Base-by-base conservation (phyloP, 2,113 vertebrate genomes). In the Callionymus lyra region DNA sequence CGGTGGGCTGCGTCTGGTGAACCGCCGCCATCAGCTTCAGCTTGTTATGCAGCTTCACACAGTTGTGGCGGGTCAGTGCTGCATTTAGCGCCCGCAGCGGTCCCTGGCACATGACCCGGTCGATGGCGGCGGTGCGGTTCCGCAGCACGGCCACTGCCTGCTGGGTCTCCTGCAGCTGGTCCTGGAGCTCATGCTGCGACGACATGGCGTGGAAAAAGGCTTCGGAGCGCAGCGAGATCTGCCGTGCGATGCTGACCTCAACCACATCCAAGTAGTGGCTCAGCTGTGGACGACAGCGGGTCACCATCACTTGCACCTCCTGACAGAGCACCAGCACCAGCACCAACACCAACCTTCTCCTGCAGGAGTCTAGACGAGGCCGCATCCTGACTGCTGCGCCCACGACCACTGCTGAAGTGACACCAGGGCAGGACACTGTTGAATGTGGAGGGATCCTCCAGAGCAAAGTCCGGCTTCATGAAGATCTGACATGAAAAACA, bases 121-220 rank as follows among this genome's bases (percentile, higher is more conserved):
- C 88, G 57, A 98, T 92, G 75, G 84, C 77, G 48, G 89, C 85
- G 11, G 90, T 97, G 47, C 90, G 92, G 44, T 88, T 83, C 59
- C 93, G 86, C 72, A 97, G 90, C 53, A 87, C 81, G 44, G 91
- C 85, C 56, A 97, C 93, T 47, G 93, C 91, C 40, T 81, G 85
- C 60, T 91, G 90, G 34, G 95, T 97, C 82, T 91, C 88, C 70
- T 81, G 88, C 82, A 99, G 90, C 65, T 88, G 91, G 88, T 98
- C 94, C 88, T 98, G 95, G 68, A 99, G 85, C 60, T 99, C 91
- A 15, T 93, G 94, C 81, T 99, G 95, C 32, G 95, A 98, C 50
- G 94, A 96, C 94, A 99, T 96, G 75, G 95, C 94, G 61, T 98
- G 94, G 66, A 99, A 99, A 78, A 99, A 98, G 2, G 95, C 93